Conservation (phyloP, 1,140 invertebrate genomes). For the Drosophila lacertosa region DNA sequence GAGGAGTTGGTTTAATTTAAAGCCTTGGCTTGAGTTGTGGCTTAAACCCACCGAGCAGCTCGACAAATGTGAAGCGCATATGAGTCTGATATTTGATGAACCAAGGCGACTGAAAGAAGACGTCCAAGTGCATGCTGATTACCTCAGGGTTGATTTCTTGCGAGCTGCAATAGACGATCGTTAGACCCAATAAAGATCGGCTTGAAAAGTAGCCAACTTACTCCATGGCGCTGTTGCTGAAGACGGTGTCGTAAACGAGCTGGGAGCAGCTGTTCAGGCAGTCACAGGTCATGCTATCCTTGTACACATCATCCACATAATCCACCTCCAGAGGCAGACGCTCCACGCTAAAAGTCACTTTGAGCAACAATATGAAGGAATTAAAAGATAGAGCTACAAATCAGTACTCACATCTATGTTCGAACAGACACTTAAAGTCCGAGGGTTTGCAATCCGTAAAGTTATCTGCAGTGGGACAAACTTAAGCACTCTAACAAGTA, state of each 20-base stretch:
- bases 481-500: background rate
- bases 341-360: slow-evolving; percentile 59
- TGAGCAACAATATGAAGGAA: background rate
- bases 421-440: slow-evolving; percentile 72
- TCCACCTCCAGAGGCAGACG: slow-evolving; percentile 42
- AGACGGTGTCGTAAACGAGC: slow-evolving; percentile 55
- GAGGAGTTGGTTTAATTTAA: background rate
- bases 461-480: slow-evolving; percentile 50
- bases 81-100: slow-evolving; percentile 65
- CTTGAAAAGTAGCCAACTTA: slow-evolving; percentile 26
- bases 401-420: slow-evolving; percentile 60
- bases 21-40: background rate
- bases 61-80: slow-evolving; percentile 79
- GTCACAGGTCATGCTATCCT: slow-evolving; percentile 65
- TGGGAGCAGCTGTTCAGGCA: slow-evolving; percentile 71
- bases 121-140: slow-evolving; percentile 55
- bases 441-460: slow-evolving; percentile 65
- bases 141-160: slow-evolving; percentile 23
- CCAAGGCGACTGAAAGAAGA: slow-evolving; percentile 62
- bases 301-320: slow-evolving; percentile 50
- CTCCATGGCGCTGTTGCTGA: slow-evolving; percentile 44
- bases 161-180: slow-evolving; percentile 8
- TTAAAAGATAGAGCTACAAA: background rate
- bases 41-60: slow-evolving; percentile 59
- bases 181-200: background rate